These are phyloP conservation scores for Phylloscopus trochilus DNA, from an alignment of 2,113 vertebrate genomes.

Conservation along the genomic window DNA sequence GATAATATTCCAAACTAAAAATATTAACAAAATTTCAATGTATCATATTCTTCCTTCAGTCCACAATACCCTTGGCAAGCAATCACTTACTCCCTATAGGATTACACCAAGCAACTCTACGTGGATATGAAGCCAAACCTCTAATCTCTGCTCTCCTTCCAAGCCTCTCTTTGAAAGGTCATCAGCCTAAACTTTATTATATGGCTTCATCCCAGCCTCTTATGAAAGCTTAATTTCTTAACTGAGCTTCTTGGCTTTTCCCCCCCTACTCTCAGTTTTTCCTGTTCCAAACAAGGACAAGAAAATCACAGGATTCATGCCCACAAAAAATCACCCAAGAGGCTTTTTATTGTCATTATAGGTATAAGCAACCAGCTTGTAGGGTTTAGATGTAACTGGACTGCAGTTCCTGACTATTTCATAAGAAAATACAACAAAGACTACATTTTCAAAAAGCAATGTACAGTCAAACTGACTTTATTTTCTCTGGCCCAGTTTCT, in stretches of 20 bases:
- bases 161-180: background rate
- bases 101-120: background rate
- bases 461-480: background rate
- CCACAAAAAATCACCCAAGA: background rate
- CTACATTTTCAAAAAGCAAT: background rate
- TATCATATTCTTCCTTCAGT: background rate
- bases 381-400: background rate
- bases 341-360: background rate
- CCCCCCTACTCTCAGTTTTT: fast-evolving
- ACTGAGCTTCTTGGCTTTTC: background rate
- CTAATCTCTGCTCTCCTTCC: background rate
- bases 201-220: background rate
- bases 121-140: background rate
- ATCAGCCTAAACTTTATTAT: background rate
- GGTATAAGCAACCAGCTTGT: background rate
- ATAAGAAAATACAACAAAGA: background rate
- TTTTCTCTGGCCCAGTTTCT: constrained; percentile 6
- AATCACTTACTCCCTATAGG: background rate
- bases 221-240: background rate
- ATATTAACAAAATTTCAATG: background rate
- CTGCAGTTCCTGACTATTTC: background rate
- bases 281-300: background rate
- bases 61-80: background rate
- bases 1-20: constrained; percentile 2
- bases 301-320: background rate